Base-by-base conservation (phyloP, 2,797 vertebrate genomes). In the Cynodonichthys magdalenae region DNA sequence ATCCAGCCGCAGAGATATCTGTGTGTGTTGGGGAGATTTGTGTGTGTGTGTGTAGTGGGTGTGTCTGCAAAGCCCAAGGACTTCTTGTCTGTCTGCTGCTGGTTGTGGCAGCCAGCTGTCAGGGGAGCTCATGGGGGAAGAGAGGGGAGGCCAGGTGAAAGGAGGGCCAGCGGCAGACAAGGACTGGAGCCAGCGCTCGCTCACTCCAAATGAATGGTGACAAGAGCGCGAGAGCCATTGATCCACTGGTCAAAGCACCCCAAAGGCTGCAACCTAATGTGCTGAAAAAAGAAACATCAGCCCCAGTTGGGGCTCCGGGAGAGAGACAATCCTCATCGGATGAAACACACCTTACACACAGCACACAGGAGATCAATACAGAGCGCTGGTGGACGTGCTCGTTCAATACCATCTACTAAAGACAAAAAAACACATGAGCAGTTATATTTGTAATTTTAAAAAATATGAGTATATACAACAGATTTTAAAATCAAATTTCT, bases 121-220 rank as follows among this genome's bases (percentile, higher is more conserved):
- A 92, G 76, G 82, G 89, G 87, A 87, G 82, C 85, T 90, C 86
- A 89, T 78, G 83, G 84, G 87, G 85, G 79, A 86, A 86, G 85
- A 80, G 69, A 81, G 85, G 74, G 82, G 75, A 83, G 81, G 78
- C 86, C 91, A 93, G 90, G 90, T 92, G 90, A 91, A 86, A 86
- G 79, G 76, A 85, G 71, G 88, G 86, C 90, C 89, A 88, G 89
- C 81, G 82, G 89, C 89, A 90, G 90, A 91, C 77, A 74, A 76
- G 79, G 84, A 87, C 84, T 83, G 88, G 90, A 90, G 88, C 87
- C 89, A 87, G 80, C 79, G 78, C 83, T 90, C 83, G 71, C 87
- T 91, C 89, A 88, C 78, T 82, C 79, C 86, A 92, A 92, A 92
- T 92, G 85, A 91, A 91, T 90, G 90, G 90, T 92, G 91, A 93